Percentiles rank a stretch among this genome's conserved stretches.
phyloP scores from a whole-genome alignment of 2,888 invertebrate species.

The Amaurobius ferox region DNA sequence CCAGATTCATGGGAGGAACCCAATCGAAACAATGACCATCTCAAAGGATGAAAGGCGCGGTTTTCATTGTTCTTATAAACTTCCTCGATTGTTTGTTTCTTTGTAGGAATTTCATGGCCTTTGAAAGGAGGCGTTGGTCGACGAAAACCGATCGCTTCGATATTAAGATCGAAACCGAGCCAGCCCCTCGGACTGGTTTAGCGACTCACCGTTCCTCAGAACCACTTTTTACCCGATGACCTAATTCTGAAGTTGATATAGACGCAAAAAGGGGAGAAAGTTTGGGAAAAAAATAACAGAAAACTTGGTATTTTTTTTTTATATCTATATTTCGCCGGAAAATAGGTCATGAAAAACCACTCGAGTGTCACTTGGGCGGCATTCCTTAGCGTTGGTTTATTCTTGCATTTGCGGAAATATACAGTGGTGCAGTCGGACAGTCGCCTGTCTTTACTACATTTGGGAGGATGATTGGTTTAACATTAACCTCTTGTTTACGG shows the following conservation, averaged over 20 bases:
- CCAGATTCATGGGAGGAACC: neutral
- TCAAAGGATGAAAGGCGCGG: neutral
- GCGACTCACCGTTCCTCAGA: constrained; percentile 23
- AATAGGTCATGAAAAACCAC: constrained; percentile 67
- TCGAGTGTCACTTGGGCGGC: constrained; percentile 29
- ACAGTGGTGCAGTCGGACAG: no score
- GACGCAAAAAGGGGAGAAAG: constrained; percentile 17
- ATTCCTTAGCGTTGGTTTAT: neutral
- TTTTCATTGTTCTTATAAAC: neutral
- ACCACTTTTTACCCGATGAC: constrained; percentile 44
- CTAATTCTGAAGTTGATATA: constrained; percentile 48
- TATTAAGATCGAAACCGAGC: neutral
- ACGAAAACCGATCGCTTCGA: neutral
- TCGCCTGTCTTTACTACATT: no score
- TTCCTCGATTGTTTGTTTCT: neutral
- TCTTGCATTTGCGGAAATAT: neutral
- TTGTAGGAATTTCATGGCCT: neutral
- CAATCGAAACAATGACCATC: neutral
- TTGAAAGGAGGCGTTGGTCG: constrained; percentile 58
- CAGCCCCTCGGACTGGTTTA: constrained; percentile 25
- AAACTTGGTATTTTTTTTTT: constrained; percentile 8
- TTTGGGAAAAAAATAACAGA: constrained; percentile 11
- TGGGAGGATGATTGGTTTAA: no score
- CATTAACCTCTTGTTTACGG: no score
- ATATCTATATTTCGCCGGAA: constrained; percentile 2